These are phyloP conservation scores for Cheilosia grossa DNA, from an alignment of 2,888 invertebrate genomes.

Conservation along the genomic window DNA sequence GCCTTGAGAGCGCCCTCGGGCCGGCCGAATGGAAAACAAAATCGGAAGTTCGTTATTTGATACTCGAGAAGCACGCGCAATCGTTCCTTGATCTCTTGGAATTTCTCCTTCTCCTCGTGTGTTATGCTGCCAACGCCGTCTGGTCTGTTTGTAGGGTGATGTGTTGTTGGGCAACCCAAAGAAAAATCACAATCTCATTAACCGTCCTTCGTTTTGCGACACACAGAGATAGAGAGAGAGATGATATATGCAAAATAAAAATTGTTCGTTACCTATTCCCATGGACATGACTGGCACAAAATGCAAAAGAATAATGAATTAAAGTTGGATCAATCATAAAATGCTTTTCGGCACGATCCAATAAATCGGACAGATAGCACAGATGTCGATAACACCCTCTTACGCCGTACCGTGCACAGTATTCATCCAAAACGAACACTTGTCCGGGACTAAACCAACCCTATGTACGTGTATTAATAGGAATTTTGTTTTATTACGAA, in stretches of 20 bases:
- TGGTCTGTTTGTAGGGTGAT: conserved; percentile 87
- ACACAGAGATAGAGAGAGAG: neutral
- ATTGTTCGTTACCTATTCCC: conserved; percentile 92
- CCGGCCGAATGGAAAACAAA: conserved; percentile 99
- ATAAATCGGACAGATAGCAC: conserved; percentile 96
- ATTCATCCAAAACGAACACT: conserved; percentile 98
- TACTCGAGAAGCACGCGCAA: conserved; percentile 96
- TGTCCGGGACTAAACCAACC: conserved; percentile 99
- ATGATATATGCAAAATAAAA: conserved; percentile 7
- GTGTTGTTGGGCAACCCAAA: conserved; percentile 4
- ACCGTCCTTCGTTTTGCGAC: neutral
- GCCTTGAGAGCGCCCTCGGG: conserved; percentile 99
- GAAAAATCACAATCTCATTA: conserved; percentile 18
- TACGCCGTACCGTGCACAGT: conserved; percentile 98
- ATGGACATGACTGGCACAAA: conserved; percentile 99
- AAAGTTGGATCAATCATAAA: conserved; percentile 99
- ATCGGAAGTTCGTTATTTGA: conserved; percentile 99
- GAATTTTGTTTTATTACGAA: conserved; percentile 37
- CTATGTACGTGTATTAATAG: conserved; percentile 83
- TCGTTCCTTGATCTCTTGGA: conserved; percentile 98
- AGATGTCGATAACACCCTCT: conserved; percentile 98
- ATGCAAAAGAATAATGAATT: conserved; percentile 99
- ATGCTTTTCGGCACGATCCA: conserved; percentile 97
- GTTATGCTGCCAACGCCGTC: conserved; percentile 99
- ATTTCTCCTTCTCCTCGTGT: conserved; percentile 98